Base-by-base conservation (phyloP, 2,888 invertebrate species). In the Macaria notata region DNA sequence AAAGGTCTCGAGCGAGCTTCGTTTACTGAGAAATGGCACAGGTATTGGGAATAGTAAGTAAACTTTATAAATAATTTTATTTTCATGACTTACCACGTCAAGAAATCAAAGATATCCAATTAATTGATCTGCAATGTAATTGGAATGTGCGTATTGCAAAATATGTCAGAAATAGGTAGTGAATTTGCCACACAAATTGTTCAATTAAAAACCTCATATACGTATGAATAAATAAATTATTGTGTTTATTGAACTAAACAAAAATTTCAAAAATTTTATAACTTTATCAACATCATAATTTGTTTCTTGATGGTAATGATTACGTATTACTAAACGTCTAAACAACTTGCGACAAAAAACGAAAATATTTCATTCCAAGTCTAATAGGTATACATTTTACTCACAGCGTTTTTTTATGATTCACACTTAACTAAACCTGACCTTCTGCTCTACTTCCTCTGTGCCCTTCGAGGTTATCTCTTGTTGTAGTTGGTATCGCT, bases 1-100 rank as follows among this genome's bases (percentile, higher is more conserved):
- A 59, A 50, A 62, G 50, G 38, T 46, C 54, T 56, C 58, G 54
- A 50, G 44, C 51, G 55, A 51, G 59, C 46, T 53, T 59, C 58
- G 60, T 61, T 62, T 55, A 60, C 48, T 56, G 49, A 4, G 39
- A 19, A 52, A 55, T 51, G 33, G 33, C 49, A 55, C 50, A 42
- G 55, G 56, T 31, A 41, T 46, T 56, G 56, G 54, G 38, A 60
- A 36, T 31, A 46, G 49, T 36, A 36, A n/a, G 42, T 36, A 7
- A 46, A 41, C 8, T 33, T 30, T 7, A 50, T 46, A 8, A 9
- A 6, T 31, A 47, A 42, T n/a, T 42, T 42, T 7, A 38, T 38
- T 38, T 38, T 38, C 8, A 38, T 3, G 5, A 38, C 38, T 38
- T 38, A 7, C 5, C 3, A 8, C 6, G 38, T 8, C 6, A 8